Base-by-base conservation (phyloP, 53 echinoderm and acorn worm genomes). In the Holothuria scabra region DNA sequence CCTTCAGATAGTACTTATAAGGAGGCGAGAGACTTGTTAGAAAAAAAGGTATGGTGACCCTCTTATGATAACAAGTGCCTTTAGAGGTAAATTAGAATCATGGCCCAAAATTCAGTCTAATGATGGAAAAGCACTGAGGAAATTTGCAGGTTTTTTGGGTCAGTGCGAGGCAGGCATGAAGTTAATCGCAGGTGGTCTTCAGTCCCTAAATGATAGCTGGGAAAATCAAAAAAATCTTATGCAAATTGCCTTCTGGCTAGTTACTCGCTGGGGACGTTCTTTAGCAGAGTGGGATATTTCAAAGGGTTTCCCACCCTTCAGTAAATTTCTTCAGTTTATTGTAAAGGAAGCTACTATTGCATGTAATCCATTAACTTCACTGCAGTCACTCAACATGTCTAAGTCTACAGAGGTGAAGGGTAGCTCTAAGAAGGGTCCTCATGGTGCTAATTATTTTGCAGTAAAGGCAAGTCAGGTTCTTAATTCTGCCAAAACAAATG, bases 11-110 rank as follows among this genome's bases (percentile, higher is more conserved):
- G 6, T 35, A 35, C 35, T 6, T 66, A 66, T 10, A 24, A 28
- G 67, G 67, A 29, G 28, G 67, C 67, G 5, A 66, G 67, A 30
- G 31, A 66, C 4, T 4, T 66, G 25, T 30, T 66, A 12, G 67
- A 66, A 5, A n/a, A 41, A 71, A 22, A 71, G 72, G 20, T 71
- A 35, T 71, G 72, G 72, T 19, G 38, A 71, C 33, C 72, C 37
- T 20, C 33, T 71, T 3, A 4, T 30, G 5, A 66, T 29, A 4
- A 18, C 67, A 71, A 5, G 12, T 32, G 72, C 72, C 34, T 72
- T 72, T 72, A 3, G 72, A 24, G 41, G 41, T 35, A 72, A 72
- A 44, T 66, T 66, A 30, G 67, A 66, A 30, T 24, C 67, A 28
- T 29, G 67, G 67, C 67, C 67, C 18, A 66, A 66, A 30, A 30